Evolutionary conservation across 2,888 invertebrate genomes (phyloP).

Genomic region (Lutraria lutraria): DNA sequence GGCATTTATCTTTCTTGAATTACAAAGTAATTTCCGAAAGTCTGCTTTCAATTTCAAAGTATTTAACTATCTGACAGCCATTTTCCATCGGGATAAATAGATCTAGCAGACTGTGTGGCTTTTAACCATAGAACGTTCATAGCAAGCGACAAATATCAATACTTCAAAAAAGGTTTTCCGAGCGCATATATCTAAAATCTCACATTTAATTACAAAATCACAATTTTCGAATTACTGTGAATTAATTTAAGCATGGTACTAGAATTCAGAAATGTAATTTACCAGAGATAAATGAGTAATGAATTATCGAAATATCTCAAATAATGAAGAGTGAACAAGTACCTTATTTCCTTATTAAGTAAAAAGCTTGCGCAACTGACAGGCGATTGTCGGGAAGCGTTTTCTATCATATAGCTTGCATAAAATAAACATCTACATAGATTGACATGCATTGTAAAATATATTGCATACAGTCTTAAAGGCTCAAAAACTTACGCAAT

Average conservation of each 20-base stretch:
- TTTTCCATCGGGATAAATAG: constrained; percentile 24
- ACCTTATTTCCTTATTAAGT: not conserved
- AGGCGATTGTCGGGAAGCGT: not conserved
- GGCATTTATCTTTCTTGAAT: constrained; percentile 23
- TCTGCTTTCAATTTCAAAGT: constrained; percentile 28
- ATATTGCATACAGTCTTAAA: not conserved
- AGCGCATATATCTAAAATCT: not conserved
- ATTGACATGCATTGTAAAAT: not conserved
- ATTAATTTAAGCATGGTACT: not conserved
- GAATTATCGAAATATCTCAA: not conserved
- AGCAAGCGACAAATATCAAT: constrained; percentile 4
- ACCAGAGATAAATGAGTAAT: not conserved
- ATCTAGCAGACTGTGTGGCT: not conserved
- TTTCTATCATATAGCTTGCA: not conserved
- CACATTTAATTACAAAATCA: not conserved
- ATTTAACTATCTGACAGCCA: constrained; percentile 21
- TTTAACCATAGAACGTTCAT: not conserved
- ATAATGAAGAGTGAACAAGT: not conserved
- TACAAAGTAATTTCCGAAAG: constrained; percentile 25
- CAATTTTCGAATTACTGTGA: not conserved
- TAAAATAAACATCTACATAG: not conserved
- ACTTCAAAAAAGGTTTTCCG: not conserved
- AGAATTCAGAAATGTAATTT: not conserved
- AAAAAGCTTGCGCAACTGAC: not conserved
- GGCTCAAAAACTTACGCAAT: constrained; percentile 14